Percentiles rank a stretch among this genome's conserved stretches.
Conservation (phyloP, 1,140 invertebrate genomes). For the Halesus radiatus region DNA sequence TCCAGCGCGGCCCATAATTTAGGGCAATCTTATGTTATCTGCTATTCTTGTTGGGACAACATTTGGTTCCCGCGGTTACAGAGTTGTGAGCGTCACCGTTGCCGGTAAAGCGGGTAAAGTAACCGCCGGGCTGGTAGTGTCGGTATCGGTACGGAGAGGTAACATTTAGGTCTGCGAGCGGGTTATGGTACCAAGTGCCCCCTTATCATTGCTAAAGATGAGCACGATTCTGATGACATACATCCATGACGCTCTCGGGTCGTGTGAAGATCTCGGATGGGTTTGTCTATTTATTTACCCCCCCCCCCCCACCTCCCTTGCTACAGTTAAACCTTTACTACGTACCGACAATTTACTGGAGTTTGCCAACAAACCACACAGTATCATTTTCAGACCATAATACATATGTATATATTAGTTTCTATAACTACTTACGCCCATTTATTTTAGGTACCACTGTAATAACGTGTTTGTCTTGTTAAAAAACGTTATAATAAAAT, state of each 20-base stretch:
- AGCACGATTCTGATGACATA: slow-evolving; percentile 42
- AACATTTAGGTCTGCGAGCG: slow-evolving; percentile 31
- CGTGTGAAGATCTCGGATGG: slow-evolving; percentile 34
- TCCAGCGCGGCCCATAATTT: not conserved
- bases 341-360: not conserved
- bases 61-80: slow-evolving; percentile 1
- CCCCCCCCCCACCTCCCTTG: too few species aligned
- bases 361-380: not conserved
- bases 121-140: too few species aligned
- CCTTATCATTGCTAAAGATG: slow-evolving; percentile 18
- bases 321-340: not conserved
- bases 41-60: not conserved
- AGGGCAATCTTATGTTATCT: not conserved
- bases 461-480: too few species aligned
- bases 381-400: not conserved
- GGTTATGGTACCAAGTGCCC: slow-evolving; percentile 2
- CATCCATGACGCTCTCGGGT: slow-evolving; percentile 23
- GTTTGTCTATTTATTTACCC: slow-evolving; percentile 35
- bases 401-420: not conserved
- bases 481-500: too few species aligned
- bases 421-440: too few species aligned
- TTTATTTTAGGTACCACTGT: too few species aligned
- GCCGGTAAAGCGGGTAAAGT: not conserved
- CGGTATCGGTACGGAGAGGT: not conserved
- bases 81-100: not conserved